Evolutionary conservation across 37 sponge, comb jelly and placozoan species (phyloP).

Genomic region (Dysidea cf. avara): DNA sequence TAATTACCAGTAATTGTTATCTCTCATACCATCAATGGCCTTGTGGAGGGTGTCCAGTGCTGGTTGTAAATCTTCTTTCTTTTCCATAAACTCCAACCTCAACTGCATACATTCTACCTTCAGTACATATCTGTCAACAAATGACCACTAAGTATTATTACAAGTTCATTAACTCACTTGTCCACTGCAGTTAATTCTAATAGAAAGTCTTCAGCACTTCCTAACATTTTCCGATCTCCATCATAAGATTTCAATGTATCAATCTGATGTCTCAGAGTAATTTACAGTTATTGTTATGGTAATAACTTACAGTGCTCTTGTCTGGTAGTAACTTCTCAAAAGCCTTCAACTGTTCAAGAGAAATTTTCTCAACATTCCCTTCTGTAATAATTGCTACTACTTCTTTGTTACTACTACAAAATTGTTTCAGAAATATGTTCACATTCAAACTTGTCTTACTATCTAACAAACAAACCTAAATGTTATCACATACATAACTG

Average conservation of each 20-base stretch:
- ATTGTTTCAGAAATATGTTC: no score
- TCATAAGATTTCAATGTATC: slow-evolving; percentile 49
- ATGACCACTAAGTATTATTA: no score
- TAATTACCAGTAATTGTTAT: no score
- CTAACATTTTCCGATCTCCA: slow-evolving; percentile 57
- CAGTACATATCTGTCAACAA: slow-evolving; percentile 40
- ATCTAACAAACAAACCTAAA: no score
- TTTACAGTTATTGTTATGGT: no score
- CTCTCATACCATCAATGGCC: slow-evolving; percentile 53
- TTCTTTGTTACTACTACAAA: slow-evolving; percentile 62
- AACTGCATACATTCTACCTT: slow-evolving; percentile 65
- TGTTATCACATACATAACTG: no score
- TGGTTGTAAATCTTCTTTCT: slow-evolving; percentile 49
- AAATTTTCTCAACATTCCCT: no score
- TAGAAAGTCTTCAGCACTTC: slow-evolving; percentile 78
- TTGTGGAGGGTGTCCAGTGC: slow-evolving; percentile 25
- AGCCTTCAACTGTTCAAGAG: no score
- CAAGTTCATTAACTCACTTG: slow-evolving; percentile 24
- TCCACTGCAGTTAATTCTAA: slow-evolving; percentile 40
- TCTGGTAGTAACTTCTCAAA: slow-evolving; percentile 86
- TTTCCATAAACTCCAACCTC: slow-evolving; percentile 65
- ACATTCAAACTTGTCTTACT: no score
- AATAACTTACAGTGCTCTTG: slow-evolving; percentile 6
- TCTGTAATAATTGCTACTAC: no score
- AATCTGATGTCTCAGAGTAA: no score